Evolutionary conservation across 2,797 vertebrate genomes (phyloP), one percentile per base, ranked within the genome.

Genomic region (Linurgus olivaceus): DNA sequence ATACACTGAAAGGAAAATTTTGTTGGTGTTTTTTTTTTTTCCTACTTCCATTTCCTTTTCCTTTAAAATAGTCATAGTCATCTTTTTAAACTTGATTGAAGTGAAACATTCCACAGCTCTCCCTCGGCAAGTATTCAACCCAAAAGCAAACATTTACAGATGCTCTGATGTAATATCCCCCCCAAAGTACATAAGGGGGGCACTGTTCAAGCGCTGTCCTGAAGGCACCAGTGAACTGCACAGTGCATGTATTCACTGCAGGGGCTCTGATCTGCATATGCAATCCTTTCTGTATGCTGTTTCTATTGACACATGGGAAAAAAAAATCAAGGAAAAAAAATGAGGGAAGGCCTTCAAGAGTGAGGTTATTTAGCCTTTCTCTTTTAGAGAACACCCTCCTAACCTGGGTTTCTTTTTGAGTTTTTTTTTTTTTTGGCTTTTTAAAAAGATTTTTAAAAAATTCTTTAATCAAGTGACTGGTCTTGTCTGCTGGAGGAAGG

Each of bases 121-220:
- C 51, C 48, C 75, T 91, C 19, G 0, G 75, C 89, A 70, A 91
- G 82, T 57, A 55, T 93, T 94, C 89, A 94, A 42, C 87, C 54
- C 92, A n/a, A 91, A 88, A 93, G 87, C 87, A 95, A 96, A 96
- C 89, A 93, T 96, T 96, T 96, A 88, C 85, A 93, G 87, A 93
- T 88, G 91, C 79, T n/a, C 66, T 93, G 85, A 85, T 80, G 87
- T 94, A 92, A 94, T 86, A 44, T 62, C 28, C 55, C 31, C 24
- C 23, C 28, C 48, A n/a, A 89, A 86, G 80, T 68, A 84, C 86
- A 91, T 85, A 93, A 93, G 78, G 84, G 65, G 65, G n/a, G 16
- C 65, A 88, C 72, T 95, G 94, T 96, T 94, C 31, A 55, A 86
- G 71, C 5, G 2, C 63, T 87, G 11, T 95, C 85, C 91, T 86